A percentile compares a stretch with the other conserved stretches of the same genome.
Evolutionary conservation across 2,113 vertebrate species (phyloP).

Genomic region (Rutilus rutilus): DNA sequence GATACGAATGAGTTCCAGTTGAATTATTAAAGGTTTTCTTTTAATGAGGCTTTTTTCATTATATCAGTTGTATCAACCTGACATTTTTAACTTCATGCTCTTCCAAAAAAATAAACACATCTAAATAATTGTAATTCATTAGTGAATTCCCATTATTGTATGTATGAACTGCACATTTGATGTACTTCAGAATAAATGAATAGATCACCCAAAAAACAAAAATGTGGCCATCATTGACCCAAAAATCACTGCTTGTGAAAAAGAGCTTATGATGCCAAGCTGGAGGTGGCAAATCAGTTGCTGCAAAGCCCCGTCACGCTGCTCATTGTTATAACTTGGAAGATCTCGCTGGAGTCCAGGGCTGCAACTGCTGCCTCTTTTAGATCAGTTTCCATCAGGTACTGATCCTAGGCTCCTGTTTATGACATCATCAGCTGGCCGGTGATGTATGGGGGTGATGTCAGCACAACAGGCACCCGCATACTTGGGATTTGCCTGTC

Average conservation of each 20-base stretch:
- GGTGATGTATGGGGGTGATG: slow-evolving; percentile 45
- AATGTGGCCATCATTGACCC: background rate
- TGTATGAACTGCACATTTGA: background rate
- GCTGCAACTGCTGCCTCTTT: slow-evolving; percentile 38
- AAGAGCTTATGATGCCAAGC: slow-evolving; percentile 20
- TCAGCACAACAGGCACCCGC: slow-evolving; percentile 9
- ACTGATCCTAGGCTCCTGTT: slow-evolving; percentile 46
- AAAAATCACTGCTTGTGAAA: slow-evolving; percentile 24
- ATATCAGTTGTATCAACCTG: background rate
- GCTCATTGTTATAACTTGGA: slow-evolving; percentile 44
- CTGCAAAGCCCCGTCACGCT: slow-evolving; percentile 47
- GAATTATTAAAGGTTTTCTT: no score
- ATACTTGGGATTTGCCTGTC: slow-evolving; percentile 30
- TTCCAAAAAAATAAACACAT: background rate
- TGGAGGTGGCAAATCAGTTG: slow-evolving; percentile 22
- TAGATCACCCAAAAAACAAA: background rate
- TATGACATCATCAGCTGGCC: slow-evolving; percentile 41
- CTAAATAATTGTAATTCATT: background rate
- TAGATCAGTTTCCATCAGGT: slow-evolving; percentile 54
- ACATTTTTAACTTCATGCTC: background rate
- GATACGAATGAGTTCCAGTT: no score
- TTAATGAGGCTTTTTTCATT: no score
- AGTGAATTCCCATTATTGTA: background rate
- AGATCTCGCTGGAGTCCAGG: slow-evolving; percentile 29
- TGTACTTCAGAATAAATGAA: background rate